phyloP scores from a whole-genome alignment of 2,113 vertebrate species.

The Pteruthius melanotis region DNA sequence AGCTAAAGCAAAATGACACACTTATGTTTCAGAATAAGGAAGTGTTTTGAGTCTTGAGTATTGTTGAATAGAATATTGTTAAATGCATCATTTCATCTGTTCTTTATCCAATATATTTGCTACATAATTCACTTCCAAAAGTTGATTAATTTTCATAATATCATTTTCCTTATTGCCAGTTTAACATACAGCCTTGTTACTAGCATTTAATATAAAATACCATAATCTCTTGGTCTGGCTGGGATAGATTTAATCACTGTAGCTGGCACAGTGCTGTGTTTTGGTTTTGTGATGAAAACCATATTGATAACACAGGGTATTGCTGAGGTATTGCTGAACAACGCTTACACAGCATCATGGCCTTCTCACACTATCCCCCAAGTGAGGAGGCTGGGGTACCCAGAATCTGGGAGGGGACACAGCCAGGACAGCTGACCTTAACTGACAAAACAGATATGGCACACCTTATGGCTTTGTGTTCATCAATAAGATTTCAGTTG shows the following conservation, averaged over 20 bases:
- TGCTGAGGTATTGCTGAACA: background rate
- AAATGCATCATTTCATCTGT: background rate
- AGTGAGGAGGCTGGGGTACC: accelerated
- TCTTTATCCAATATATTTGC: background rate
- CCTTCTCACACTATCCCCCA: background rate
- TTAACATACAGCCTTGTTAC: background rate
- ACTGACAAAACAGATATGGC: background rate
- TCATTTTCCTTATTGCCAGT: background rate
- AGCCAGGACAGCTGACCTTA: background rate
- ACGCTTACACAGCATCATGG: background rate
- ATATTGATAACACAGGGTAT: background rate
- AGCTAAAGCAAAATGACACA: background rate
- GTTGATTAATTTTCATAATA: background rate
- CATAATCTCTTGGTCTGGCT: background rate
- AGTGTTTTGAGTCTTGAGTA: background rate
- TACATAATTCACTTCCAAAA: background rate
- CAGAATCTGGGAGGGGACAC: background rate
- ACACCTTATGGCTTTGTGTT: accelerated
- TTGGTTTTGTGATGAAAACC: background rate
- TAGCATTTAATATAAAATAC: background rate
- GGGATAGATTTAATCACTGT: background rate
- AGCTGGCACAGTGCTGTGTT: background rate
- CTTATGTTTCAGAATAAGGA: background rate
- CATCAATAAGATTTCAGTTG: background rate
- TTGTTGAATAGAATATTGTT: background rate